phyloP scores from a whole-genome alignment of 92 coral and sea anemone genomes.

The Porites evermanni region DNA sequence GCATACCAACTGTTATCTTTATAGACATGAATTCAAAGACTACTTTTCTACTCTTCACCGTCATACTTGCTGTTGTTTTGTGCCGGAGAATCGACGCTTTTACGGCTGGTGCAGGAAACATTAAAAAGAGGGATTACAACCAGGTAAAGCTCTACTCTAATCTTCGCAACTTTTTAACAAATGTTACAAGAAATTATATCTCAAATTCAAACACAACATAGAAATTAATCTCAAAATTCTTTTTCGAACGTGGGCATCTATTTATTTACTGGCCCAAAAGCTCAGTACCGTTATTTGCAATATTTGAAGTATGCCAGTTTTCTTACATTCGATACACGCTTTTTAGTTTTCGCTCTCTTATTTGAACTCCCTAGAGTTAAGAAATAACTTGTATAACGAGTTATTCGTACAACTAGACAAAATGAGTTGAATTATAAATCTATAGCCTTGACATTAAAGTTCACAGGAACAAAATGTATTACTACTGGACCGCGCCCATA shows the following conservation, averaged over 20 bases:
- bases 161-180: too few species aligned
- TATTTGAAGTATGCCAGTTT: neutral
- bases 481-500: neutral
- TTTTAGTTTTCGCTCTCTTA: neutral
- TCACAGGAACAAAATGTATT: too few species aligned
- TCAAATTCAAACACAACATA: too few species aligned
- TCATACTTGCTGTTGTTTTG: neutral
- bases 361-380: neutral
- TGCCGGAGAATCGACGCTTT: conserved; percentile 29
- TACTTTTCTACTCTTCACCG: conserved; percentile 1
- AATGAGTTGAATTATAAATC: neutral
- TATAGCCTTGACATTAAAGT: neutral
- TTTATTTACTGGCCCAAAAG: neutral
- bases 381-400: neutral
- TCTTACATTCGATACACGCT: neutral
- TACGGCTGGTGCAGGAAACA: conserved; percentile 45
- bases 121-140: conserved; percentile 23
- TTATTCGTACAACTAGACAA: neutral
- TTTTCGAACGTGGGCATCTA: neutral
- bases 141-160: conserved; percentile 13
- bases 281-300: too few species aligned
- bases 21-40: conserved; percentile 14
- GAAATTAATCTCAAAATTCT: too few species aligned
- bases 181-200: too few species aligned
- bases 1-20: neutral